Percentiles rank a stretch among this genome's conserved stretches.
These are phyloP conservation scores for Sprattus sprattus DNA, from an alignment of 2,113 vertebrate genomes.

Conservation along the genomic window DNA sequence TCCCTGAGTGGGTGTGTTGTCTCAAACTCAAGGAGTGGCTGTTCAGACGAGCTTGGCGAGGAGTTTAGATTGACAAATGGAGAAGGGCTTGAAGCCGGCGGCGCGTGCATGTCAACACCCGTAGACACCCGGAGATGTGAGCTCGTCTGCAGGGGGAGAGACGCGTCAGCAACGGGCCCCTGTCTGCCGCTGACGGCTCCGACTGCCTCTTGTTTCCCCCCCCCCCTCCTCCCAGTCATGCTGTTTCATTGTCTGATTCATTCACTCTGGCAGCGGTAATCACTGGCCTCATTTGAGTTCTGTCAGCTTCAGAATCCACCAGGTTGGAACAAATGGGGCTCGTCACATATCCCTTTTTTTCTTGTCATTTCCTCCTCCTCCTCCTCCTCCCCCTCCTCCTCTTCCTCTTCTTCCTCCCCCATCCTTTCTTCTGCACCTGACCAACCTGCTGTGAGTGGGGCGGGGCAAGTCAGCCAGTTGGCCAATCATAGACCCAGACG, in stretches of 20 bases:
- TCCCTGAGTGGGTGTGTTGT: neutral
- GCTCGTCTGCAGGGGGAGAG: neutral
- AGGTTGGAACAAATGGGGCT: constrained; percentile 51
- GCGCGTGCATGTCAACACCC: constrained; percentile 1
- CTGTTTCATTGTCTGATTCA: constrained; percentile 28
- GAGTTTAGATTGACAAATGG: neutral
- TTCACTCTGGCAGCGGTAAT: constrained; percentile 51
- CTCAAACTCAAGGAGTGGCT: neutral
- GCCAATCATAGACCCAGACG: constrained; percentile 77
- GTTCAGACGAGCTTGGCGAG: neutral
- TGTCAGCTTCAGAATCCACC: constrained; percentile 51
- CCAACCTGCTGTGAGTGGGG: constrained; percentile 56
- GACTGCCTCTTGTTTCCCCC: constrained; percentile 37
- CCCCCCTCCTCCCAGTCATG: constrained; percentile 45
- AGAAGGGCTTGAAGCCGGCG: neutral
- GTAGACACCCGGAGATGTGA: neutral
- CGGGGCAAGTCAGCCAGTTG: constrained; percentile 67
- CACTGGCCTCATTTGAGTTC: constrained; percentile 52
- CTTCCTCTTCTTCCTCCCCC: neutral
- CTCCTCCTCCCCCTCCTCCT: constrained; percentile 3
- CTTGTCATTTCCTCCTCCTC: constrained; percentile 11
- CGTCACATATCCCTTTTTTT: constrained; percentile 27
- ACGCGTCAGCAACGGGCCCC: neutral
- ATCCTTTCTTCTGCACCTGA: constrained; percentile 71
- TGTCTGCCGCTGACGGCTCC: neutral